Evolutionary conservation across 2,113 vertebrate species (phyloP).

Genomic region (Chlorocebus sabaeus): DNA sequence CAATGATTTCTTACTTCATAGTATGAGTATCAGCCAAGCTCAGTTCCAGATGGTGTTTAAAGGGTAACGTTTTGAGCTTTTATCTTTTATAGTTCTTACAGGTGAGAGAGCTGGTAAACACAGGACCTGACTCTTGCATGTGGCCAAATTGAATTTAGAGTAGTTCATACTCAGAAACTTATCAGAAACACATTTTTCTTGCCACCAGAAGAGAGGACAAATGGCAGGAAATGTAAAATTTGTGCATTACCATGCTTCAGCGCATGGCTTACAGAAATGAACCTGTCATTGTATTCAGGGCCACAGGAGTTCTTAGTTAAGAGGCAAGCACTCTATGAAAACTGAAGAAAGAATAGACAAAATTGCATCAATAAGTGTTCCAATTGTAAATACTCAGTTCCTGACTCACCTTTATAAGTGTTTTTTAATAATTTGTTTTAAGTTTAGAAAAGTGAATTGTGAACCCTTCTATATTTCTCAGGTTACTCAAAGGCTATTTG

Average conservation of each 20-base stretch:
- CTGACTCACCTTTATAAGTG: neutral
- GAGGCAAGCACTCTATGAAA: neutral
- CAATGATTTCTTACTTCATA: constrained; percentile 33
- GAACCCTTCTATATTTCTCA: neutral
- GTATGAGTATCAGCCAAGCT: constrained; percentile 24
- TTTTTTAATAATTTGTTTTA: neutral
- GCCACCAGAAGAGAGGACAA: constrained; percentile 64
- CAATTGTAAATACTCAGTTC: neutral
- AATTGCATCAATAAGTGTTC: neutral
- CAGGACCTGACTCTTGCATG: constrained; percentile 40
- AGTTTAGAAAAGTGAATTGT: neutral
- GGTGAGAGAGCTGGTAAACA: constrained; percentile 52
- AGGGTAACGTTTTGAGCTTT: constrained; percentile 38
- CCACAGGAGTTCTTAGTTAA: neutral
- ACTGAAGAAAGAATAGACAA: neutral
- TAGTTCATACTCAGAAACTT: constrained; percentile 30
- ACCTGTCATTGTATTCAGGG: constrained; percentile 37
- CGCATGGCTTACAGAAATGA: constrained; percentile 47
- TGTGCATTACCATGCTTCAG: constrained; percentile 19
- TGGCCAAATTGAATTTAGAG: constrained; percentile 51
- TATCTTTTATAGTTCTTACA: constrained; percentile 67
- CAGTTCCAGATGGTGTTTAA: constrained; percentile 50
- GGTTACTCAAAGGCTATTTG: neutral
- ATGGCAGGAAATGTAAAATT: constrained; percentile 65
- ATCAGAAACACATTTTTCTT: constrained; percentile 59